Percentiles rank a stretch among this genome's conserved stretches.
Evolutionary conservation across 2,113 vertebrate species (phyloP).

Genomic region (Trematocara variabile): DNA sequence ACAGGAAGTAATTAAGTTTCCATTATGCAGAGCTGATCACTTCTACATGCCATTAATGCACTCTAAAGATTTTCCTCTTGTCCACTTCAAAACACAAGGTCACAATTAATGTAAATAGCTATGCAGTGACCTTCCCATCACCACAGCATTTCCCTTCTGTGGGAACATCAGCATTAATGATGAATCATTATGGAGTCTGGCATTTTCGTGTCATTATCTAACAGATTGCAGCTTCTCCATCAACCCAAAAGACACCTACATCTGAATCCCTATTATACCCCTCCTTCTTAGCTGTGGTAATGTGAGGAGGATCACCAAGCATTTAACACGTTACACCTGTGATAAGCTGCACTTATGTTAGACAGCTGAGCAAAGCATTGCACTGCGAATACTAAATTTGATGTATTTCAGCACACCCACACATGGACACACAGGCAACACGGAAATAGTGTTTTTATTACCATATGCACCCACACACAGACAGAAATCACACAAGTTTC

Average conservation of each 20-base stretch:
- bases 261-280: slow-evolving; percentile 11
- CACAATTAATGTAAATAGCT: slow-evolving; percentile 41
- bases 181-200: slow-evolving; percentile 56
- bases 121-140: neutral
- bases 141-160: neutral
- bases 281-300: neutral
- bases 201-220: slow-evolving; percentile 54
- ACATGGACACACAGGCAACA: neutral
- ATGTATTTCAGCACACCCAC: neutral
- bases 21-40: slow-evolving; percentile 22
- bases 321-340: neutral
- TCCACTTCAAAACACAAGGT: neutral
- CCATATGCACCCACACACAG: neutral
- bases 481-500: neutral
- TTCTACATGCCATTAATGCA: slow-evolving; percentile 23
- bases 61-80: slow-evolving; percentile 8
- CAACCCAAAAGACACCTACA: slow-evolving; percentile 17
- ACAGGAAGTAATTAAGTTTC: slow-evolving; percentile 57
- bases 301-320: neutral
- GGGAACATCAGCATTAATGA: slow-evolving; percentile 48
- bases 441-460: neutral
- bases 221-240: slow-evolving; percentile 11
- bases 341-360: neutral
- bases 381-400: neutral
- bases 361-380: neutral